Evolutionary conservation across 2,888 invertebrate genomes (phyloP), one percentile per base, ranked within the genome.

Genomic region (Aethes cnicana): DNA sequence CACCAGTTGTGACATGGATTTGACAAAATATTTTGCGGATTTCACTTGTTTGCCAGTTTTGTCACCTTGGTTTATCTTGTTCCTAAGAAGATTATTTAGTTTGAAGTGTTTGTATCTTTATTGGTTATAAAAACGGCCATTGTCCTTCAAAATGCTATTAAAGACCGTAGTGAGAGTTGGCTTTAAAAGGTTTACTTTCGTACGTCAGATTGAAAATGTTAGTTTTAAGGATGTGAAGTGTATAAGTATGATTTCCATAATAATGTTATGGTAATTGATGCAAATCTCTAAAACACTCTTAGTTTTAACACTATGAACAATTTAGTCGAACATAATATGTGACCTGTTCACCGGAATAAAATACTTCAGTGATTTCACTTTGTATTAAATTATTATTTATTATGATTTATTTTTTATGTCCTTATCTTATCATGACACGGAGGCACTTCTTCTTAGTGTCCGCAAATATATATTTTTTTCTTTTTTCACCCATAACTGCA

Each of bases 1-100:
- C 87, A 83, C 84, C 85, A 80, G 64, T 81, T 75, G 81, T 78
- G 84, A 77, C 77, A 73, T 50, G 66, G 73, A 78, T 77, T 87
- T 83, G 79, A 72, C 88, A 84, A 86, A 88, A 88, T 87, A 88
- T 89, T 87, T 79, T 73, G 75, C 64, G 59, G 66, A 69, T 68
- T 66, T 62, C 54, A 55, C 77, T 80, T 81, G 75, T 77, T 25
- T 76, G 74, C 67, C 64, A 64, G 59, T 57, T 68, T 65, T 76
- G 74, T 67, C 64, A 64, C 60, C 57, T 68, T 65, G 73, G 66
- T 74, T 70, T 62, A 64, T 68, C 61, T 63, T 68, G 71, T 71
- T 70, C 63, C 61, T 56, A 57, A 61, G 52, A 42, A 68, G 81
- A 81, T 82, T 81, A 80, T 47, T 50, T 50, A 36, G 53, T 56